Conservation (phyloP, 2,113 vertebrate genomes). For the Antennarius striatus region DNA sequence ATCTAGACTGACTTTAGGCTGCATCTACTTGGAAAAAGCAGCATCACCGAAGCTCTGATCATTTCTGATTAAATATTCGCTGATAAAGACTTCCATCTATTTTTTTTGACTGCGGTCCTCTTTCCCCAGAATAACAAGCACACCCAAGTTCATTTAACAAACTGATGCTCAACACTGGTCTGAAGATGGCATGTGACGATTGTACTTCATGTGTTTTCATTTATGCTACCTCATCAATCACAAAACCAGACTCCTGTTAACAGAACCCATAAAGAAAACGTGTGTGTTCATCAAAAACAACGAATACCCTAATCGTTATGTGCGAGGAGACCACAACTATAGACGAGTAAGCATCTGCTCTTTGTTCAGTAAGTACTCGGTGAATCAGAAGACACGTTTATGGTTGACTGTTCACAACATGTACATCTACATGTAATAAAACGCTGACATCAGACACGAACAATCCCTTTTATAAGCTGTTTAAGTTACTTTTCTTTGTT, state of each 20-base stretch:
- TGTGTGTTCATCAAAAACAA: constrained; percentile 20
- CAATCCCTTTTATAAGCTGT: background rate
- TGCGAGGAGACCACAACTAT: constrained; percentile 22
- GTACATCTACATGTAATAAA: constrained; percentile 25
- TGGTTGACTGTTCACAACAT: constrained; percentile 56
- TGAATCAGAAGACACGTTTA: constrained; percentile 71
- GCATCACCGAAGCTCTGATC: background rate
- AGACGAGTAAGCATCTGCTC: constrained; percentile 17
- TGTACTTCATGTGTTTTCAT: constrained; percentile 15
- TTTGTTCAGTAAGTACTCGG: constrained; percentile 45
- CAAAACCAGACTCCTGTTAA: constrained; percentile 10
- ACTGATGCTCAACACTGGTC: no score
- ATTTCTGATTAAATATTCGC: constrained; percentile 1
- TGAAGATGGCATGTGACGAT: constrained; percentile 25
- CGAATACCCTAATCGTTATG: constrained; percentile 3
- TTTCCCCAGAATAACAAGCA: no score
- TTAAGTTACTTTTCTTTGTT: constrained; percentile 6
- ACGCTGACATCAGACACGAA: constrained; percentile 7
- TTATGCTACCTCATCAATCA: constrained; percentile 13
- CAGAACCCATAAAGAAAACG: constrained; percentile 28
- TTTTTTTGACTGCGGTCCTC: background rate
- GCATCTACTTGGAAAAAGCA: constrained; percentile 5
- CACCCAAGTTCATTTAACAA: no score
- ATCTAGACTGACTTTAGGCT: background rate
- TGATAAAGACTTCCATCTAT: constrained; percentile 10